Evolutionary conservation across 2,888 invertebrate genomes (phyloP).

Genomic region (Strigamia transsilvanica): DNA sequence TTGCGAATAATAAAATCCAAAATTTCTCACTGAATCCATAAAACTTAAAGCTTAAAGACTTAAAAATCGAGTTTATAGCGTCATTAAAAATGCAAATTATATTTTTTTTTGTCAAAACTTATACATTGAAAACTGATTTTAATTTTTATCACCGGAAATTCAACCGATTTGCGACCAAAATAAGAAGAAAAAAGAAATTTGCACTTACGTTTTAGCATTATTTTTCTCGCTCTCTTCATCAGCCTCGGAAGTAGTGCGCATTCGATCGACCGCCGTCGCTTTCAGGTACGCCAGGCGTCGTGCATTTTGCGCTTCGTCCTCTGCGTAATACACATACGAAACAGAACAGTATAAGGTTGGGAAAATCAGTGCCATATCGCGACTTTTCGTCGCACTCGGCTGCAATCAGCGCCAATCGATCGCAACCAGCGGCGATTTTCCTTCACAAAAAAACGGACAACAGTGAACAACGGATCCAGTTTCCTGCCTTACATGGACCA

Average conservation of each 20-base stretch:
- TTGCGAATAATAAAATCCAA: too few species aligned
- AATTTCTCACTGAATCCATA: too few species aligned
- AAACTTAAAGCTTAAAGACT: background rate
- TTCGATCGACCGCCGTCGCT: slow-evolving; percentile 84
- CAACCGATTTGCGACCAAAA: too few species aligned
- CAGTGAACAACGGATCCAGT: slow-evolving; percentile 20
- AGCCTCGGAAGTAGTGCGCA: slow-evolving; percentile 71
- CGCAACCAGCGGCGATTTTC: background rate
- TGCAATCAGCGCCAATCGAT: slow-evolving; percentile 13
- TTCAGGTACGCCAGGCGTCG: slow-evolving; percentile 93
- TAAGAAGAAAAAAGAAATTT: background rate
- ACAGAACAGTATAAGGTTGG: slow-evolving; percentile 51
- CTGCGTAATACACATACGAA: slow-evolving; percentile 51
- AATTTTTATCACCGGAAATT: slow-evolving; percentile 13
- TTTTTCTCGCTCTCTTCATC: slow-evolving; percentile 55
- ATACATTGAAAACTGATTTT: background rate
- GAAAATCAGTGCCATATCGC: slow-evolving; percentile 31
- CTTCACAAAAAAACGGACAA: background rate
- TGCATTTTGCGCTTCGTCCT: slow-evolving; percentile 79
- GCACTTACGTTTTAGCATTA: slow-evolving; percentile 54
- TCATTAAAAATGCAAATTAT: background rate
- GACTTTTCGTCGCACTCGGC: background rate
- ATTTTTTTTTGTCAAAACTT: background rate
- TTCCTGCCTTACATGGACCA: background rate
- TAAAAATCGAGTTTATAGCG: background rate